Evolutionary conservation across 2,888 invertebrate genomes (phyloP).

Genomic region (Sussaba pulchella): DNA sequence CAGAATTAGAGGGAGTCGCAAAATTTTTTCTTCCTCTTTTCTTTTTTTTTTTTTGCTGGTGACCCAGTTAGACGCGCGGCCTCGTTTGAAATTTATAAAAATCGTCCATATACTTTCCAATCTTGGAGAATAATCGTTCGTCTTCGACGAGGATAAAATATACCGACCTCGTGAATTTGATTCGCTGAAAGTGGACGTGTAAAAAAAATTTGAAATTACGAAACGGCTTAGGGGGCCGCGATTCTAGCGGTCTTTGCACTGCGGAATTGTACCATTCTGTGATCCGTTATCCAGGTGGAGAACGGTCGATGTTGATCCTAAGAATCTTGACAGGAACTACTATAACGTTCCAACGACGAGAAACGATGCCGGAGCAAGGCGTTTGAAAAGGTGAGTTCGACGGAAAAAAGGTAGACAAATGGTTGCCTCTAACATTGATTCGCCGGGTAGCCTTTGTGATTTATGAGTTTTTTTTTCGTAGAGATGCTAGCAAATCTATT

Average conservation of each 20-base stretch:
- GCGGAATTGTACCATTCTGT: background rate
- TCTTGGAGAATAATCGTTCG: no score
- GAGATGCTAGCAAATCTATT: background rate
- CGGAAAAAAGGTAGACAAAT: background rate
- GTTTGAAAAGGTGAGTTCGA: background rate
- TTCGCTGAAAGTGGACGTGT: slow-evolving; percentile 38
- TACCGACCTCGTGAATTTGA: slow-evolving; percentile 1
- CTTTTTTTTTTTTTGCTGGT: background rate
- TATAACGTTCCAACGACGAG: background rate
- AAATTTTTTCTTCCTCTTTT: slow-evolving; percentile 6
- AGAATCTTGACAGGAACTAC: slow-evolving; percentile 19
- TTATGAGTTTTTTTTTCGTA: background rate
- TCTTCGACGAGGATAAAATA: slow-evolving; percentile 12
- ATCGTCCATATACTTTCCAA: background rate
- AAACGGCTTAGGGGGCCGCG: background rate
- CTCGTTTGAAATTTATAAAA: slow-evolving; percentile 52
- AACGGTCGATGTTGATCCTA: background rate
- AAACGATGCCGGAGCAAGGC: background rate
- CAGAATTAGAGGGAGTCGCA: slow-evolving; percentile 28
- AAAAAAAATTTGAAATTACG: slow-evolving; percentile 42
- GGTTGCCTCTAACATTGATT: background rate
- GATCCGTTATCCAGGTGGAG: slow-evolving; percentile 3
- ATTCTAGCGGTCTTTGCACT: background rate
- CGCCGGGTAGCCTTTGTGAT: background rate
- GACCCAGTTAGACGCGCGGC: slow-evolving; percentile 15